Conservation (phyloP, 2,797 vertebrate species). For the Perdix hodgsoniae region DNA sequence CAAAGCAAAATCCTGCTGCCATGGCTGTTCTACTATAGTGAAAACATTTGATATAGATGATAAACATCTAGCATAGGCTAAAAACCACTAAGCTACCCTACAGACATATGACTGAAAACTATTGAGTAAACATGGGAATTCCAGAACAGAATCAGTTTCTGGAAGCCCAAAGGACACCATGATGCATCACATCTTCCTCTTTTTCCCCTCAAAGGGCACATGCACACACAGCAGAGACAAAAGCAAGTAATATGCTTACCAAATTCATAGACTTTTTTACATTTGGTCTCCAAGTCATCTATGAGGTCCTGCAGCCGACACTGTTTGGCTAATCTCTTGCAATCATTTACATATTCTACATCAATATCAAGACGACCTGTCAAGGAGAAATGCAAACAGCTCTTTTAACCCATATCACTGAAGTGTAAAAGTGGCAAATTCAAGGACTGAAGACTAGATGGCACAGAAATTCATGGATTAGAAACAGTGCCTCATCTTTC, state of each 20-base stretch:
- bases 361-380: conserved; percentile 92
- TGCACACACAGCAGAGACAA: neutral
- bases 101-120: neutral
- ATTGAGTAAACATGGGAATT: neutral
- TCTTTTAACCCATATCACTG: neutral
- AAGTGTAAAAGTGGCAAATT: neutral
- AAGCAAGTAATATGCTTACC: conserved; percentile 80
- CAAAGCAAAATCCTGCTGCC: neutral
- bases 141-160: neutral
- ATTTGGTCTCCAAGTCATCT: conserved; percentile 91
- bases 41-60: neutral
- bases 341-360: conserved; percentile 92
- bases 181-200: neutral
- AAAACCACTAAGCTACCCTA: neutral
- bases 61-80: neutral
- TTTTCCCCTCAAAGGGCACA: neutral
- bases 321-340: conserved; percentile 94
- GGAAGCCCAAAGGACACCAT: neutral
- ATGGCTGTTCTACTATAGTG: neutral
- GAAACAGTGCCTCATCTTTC: neutral
- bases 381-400: neutral
- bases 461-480: neutral
- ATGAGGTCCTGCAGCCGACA: conserved; percentile 93
- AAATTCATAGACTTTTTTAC: conserved; percentile 93
- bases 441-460: neutral